Evolutionary conservation across 2,797 vertebrate species (phyloP), one percentile per base, ranked within the genome.

Genomic region (Chiloscyllium punctatum): DNA sequence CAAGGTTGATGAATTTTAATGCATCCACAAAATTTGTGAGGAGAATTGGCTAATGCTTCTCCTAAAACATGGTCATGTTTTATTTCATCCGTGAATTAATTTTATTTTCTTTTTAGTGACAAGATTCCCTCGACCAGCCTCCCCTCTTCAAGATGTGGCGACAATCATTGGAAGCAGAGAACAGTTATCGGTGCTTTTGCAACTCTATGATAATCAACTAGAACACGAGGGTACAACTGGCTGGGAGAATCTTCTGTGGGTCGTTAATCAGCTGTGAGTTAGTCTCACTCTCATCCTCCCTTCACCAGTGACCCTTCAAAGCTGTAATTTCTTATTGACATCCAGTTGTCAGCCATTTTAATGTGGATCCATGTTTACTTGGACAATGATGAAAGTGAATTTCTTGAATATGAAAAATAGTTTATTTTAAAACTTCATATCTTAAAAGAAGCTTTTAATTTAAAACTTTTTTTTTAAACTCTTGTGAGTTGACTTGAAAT

Each of bases 251-350:
- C 97, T 99, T 96, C 97, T 99, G 16, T 99, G 99, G 99, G 99
- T 99, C 96, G 99, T 99, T 97, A 99, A 99, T 97, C 99, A 99
- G 27, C 97, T 99, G 99, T 99, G 97, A 99, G 99, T 98, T 71
- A n/a, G 3, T 79, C 27, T 74, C 30, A n/a, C 72, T 62, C 23
- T 68, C n/a, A 68, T 86, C 57, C 51, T 33, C 66, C 18, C 88
- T 69, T 4, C 5, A 42, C 2, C 95, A 82, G 37, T 84, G 11
- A 25, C 25, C 42, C 51, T 82, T 48, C n/a, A n/a, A 86, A 84
- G 48, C 66, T 51, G 57, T 88, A 7, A 21, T 84, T 91, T 13
- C 11, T 62, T 16, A 95, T n/a, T 91, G 87, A 25, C 30, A 27
- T 27, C 57, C n/a, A 57, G 68, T 72, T 4, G 57, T 57, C 30